Evolutionary conservation across 2,113 vertebrate genomes (phyloP).

Genomic region (Lophura nycthemera): DNA sequence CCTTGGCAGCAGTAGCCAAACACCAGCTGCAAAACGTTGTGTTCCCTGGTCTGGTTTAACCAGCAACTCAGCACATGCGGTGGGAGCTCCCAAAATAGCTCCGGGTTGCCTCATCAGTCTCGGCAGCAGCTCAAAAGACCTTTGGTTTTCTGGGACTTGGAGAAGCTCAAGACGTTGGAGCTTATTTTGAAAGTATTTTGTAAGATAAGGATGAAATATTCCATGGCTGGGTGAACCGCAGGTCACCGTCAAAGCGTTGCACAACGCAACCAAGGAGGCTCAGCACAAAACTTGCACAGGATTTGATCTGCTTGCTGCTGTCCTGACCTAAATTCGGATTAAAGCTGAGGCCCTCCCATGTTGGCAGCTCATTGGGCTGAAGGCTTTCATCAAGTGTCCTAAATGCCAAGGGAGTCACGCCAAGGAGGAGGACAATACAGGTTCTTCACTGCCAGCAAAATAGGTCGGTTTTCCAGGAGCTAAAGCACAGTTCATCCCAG

Average conservation of each 20-base stretch:
- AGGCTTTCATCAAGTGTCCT: background rate
- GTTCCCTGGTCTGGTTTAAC: slow-evolving; percentile 40
- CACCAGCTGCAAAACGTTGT: slow-evolving; percentile 23
- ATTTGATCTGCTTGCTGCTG: background rate
- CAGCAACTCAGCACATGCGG: slow-evolving; percentile 52
- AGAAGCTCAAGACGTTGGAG: slow-evolving; percentile 29
- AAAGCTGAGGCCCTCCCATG: background rate
- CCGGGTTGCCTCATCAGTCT: slow-evolving; percentile 30
- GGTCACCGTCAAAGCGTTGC: slow-evolving; percentile 35
- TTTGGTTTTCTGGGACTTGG: slow-evolving; percentile 50
- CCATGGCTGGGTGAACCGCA: background rate
- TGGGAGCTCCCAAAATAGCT: slow-evolving; percentile 58
- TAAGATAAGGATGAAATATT: slow-evolving; percentile 48
- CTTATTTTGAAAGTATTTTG: slow-evolving; percentile 53
- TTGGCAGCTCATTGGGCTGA: background rate
- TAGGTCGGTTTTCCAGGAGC: background rate
- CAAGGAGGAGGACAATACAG: accelerated
- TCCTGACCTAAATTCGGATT: background rate
- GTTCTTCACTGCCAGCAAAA: background rate
- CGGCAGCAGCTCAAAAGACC: slow-evolving; percentile 3
- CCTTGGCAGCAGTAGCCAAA: slow-evolving; percentile 30
- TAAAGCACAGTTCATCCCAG: background rate
- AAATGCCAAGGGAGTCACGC: accelerated
- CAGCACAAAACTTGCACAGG: background rate
- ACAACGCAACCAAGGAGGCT: background rate